These are phyloP conservation scores for Pseudachorutes palmiensis DNA, from an alignment of 1,140 invertebrate species.

Conservation along the genomic window DNA sequence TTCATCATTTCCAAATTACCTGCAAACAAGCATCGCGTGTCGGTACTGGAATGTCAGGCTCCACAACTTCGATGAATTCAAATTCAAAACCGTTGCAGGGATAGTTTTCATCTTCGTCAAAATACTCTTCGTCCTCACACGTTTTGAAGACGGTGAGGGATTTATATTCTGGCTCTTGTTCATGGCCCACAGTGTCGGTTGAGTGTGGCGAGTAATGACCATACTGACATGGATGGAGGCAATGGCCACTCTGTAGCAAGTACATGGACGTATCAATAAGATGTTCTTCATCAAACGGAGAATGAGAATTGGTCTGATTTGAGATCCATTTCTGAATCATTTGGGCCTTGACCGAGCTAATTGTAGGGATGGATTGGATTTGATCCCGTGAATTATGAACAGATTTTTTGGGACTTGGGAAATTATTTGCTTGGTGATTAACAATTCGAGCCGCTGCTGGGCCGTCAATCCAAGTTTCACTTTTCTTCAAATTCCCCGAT, in stretches of 20 bases:
- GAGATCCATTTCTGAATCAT: constrained; percentile 92
- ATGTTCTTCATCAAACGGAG: neutral
- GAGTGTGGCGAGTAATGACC: constrained; percentile 14
- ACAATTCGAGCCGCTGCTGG: constrained; percentile 44
- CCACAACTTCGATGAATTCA: constrained; percentile 73
- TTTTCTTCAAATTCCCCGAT: constrained; percentile 45
- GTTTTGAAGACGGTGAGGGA: constrained; percentile 57
- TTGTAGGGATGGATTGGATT: neutral
- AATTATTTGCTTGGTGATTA: constrained; percentile 36
- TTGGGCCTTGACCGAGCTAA: constrained; percentile 32
- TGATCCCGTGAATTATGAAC: constrained; percentile 23
- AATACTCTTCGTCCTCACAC: constrained; percentile 48
- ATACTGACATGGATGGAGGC: neutral
- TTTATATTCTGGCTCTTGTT: constrained; percentile 45
- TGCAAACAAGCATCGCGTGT: constrained; percentile 74
- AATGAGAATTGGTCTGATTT: constrained; percentile 53
- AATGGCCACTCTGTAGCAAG: neutral
- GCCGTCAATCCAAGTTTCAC: constrained; percentile 90
- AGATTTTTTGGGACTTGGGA: constrained; percentile 38
- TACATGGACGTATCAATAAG: neutral
- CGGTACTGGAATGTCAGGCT: constrained; percentile 66
- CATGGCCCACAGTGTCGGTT: neutral
- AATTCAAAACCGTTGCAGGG: constrained; percentile 49
- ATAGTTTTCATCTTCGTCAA: constrained; percentile 20
- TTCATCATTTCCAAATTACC: constrained; percentile 37